phyloP scores from a whole-genome alignment of 2,888 invertebrate genomes.

The Gastrophysa polygoni region DNA sequence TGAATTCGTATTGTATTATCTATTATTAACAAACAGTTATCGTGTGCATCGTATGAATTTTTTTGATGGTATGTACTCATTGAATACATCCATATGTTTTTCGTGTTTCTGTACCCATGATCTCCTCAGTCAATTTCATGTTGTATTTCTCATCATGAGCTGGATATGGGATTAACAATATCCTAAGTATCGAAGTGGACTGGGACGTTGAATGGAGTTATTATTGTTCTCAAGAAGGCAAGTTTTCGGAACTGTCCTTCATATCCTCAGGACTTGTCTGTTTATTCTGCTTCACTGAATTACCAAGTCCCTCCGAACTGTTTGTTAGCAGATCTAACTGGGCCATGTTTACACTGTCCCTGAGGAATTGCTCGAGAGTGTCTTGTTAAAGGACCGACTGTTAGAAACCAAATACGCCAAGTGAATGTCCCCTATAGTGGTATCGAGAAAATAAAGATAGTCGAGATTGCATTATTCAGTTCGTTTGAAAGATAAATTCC shows the following conservation, averaged over 20 bases:
- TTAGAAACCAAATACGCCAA: not conserved
- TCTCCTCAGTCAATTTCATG: no score
- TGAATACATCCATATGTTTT: no score
- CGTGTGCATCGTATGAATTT: no score
- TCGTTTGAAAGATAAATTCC: not conserved
- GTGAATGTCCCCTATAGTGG: not conserved
- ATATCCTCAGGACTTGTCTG: not conserved
- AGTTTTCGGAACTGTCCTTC: not conserved
- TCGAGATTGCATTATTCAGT: not conserved
- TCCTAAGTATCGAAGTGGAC: not conserved
- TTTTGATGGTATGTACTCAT: no score
- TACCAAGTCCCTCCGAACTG: not conserved
- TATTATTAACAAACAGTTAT: no score
- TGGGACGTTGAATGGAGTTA: not conserved
- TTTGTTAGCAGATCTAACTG: not conserved
- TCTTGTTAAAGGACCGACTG: not conserved
- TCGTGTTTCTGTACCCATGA: no score
- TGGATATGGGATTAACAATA: no score
- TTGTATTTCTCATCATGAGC: no score
- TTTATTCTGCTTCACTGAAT: not conserved
- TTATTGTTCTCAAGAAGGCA: not conserved
- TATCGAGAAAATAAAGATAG: not conserved
- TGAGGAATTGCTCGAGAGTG: not conserved
- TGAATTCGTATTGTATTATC: no score
- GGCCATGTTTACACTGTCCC: not conserved